Evolutionary conservation across 2,113 vertebrate species (phyloP), one percentile per base, ranked within the genome.

Genomic region (Aepyceros melampus): DNA sequence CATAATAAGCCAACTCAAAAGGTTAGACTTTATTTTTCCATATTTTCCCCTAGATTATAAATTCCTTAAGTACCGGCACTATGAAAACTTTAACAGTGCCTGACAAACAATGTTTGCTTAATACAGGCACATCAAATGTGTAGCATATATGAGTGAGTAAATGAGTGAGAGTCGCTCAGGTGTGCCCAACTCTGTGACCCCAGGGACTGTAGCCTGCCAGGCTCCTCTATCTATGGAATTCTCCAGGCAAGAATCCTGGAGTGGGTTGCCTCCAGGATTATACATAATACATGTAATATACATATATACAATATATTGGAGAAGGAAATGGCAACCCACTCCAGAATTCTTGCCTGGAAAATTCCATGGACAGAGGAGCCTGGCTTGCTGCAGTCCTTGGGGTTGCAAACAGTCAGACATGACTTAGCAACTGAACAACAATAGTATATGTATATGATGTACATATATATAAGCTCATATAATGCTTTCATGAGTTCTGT

Each of bases 1-100:
- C 27, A 76, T 0, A 86, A 16, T 55, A 58, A 92, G 31, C 19
- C 11, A 58, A 74, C n/a, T 89, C 36, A 76, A 95, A 90, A 95
- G 23, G 29, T 49, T 40, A 87, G 25, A 29, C 31, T 88, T 87
- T 58, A 36, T 79, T 85, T 79, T 89, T 62, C 23, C 45, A 7
- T 74, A 74, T 94, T 89, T 91, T 62, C 51, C 7, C 43, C 62
- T 87, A 55, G 2, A 67, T 84, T 47, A 62, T 83, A 95, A 82
- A 90, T 95, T 19, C 21, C 71, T 81, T 92, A 74, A 79, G 31
- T 55, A 47, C 6, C 11, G 16, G 4, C 45, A 58, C 12, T 67
- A 45, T 60, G 43, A 83, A 83, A 29, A 8, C 11, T 31, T 78
- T 31, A 62, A 74, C 15, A 87, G 49, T 88, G 2, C 5, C 79